phyloP scores from a whole-genome alignment of 2,797 vertebrate genomes.

The Cirrhinus molitorella region DNA sequence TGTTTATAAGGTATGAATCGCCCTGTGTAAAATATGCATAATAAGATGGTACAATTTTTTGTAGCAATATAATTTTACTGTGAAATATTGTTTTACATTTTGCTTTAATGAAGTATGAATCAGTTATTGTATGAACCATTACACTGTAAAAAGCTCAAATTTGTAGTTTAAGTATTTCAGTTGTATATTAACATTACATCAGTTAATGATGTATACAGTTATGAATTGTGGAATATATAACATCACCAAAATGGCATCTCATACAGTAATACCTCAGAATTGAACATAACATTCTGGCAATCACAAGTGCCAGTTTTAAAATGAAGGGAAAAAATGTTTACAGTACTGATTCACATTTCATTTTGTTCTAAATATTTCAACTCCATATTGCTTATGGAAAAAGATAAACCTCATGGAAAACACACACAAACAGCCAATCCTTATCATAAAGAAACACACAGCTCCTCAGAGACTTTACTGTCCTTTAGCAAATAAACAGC shows the following conservation, averaged over 20 bases:
- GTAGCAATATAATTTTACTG: neutral
- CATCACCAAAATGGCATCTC: neutral
- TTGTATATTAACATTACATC: too few species aligned
- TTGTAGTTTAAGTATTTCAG: too few species aligned
- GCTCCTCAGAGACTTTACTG: neutral
- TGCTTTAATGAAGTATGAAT: neutral
- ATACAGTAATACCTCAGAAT: neutral
- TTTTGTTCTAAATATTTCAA: neutral
- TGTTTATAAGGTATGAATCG: neutral
- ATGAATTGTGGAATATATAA: neutral
- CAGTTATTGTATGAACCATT: neutral
- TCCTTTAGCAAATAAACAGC: conserved; percentile 4
- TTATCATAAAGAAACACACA: conserved; percentile 35
- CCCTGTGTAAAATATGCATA: neutral
- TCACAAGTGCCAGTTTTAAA: neutral
- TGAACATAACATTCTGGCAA: neutral
- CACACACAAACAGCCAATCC: neutral
- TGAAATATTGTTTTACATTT: neutral
- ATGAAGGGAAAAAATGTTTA: neutral
- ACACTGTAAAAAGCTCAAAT: neutral
- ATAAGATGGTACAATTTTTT: neutral
- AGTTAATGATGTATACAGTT: neutral
- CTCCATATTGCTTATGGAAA: neutral
- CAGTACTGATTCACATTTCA: neutral
- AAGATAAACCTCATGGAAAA: neutral